Evolutionary conservation across 1,140 invertebrate genomes (phyloP).

Genomic region (Magallana ariakensis): DNA sequence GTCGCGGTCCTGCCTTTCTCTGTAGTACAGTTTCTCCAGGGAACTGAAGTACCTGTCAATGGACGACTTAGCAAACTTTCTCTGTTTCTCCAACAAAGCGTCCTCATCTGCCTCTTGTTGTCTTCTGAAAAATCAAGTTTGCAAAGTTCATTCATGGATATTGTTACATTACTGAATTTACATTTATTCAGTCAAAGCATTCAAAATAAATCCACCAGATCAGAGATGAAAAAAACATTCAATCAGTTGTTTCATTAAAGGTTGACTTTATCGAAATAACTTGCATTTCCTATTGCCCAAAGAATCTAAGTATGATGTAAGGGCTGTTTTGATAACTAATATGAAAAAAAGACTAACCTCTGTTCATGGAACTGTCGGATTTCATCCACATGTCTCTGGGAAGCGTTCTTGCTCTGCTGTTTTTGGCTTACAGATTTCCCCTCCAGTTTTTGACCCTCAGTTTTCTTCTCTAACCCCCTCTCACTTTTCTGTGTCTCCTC

Average conservation of each 20-base stretch:
- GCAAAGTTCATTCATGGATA: too few species aligned
- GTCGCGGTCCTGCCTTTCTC: background rate
- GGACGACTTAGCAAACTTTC: slow-evolving; percentile 67
- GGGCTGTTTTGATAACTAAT: background rate
- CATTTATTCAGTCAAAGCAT: too few species aligned
- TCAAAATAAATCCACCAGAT: too few species aligned
- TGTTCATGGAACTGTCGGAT: slow-evolving; percentile 74
- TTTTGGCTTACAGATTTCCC: background rate
- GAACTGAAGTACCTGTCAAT: slow-evolving; percentile 71
- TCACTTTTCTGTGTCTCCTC: slow-evolving; percentile 1
- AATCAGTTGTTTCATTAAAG: too few species aligned
- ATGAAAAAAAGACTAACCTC: slow-evolving; percentile 55
- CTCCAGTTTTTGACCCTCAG: background rate
- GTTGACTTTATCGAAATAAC: too few species aligned
- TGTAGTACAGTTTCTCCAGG: slow-evolving; percentile 59
- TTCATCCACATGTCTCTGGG: slow-evolving; percentile 67
- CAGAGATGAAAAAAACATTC: too few species aligned
- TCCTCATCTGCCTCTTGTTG: slow-evolving; percentile 63
- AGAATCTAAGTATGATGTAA: too few species aligned
- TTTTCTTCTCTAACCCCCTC: slow-evolving; percentile 23
- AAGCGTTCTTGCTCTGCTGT: slow-evolving; percentile 40
- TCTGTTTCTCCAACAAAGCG: slow-evolving; percentile 60
- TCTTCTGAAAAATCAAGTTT: slow-evolving; percentile 55
- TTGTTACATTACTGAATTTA: too few species aligned
- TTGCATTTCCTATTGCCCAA: too few species aligned